These are phyloP conservation scores for Ceyx cyanopectus DNA, from an alignment of 2,113 vertebrate species.

Conservation along the genomic window DNA sequence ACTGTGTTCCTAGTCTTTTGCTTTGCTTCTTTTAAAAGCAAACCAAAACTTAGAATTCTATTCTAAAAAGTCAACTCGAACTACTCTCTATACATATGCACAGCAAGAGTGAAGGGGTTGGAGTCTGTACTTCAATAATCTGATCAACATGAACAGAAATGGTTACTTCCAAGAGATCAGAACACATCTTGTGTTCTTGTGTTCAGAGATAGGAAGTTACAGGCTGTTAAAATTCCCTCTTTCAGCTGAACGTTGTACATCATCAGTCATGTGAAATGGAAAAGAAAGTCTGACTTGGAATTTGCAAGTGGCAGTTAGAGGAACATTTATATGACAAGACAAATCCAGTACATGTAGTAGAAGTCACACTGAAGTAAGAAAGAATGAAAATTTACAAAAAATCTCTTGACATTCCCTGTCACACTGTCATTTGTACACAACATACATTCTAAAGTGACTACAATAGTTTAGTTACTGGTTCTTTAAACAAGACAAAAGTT, in stretches of 20 bases:
- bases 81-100: neutral
- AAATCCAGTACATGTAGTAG: neutral
- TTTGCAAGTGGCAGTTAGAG: slow-evolving; percentile 7
- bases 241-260: neutral
- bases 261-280: neutral
- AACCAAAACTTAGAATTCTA: neutral
- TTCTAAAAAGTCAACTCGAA: neutral
- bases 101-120: rapidly evolving
- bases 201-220: neutral
- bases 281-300: slow-evolving; percentile 7
- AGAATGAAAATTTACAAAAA: neutral
- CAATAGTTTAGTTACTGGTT: neutral
- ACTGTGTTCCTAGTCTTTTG: neutral
- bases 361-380: slow-evolving; percentile 4
- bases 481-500: neutral
- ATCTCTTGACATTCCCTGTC: neutral
- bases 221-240: neutral
- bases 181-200: neutral
- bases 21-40: neutral
- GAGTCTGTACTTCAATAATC: neutral
- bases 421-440: neutral
- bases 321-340: slow-evolving; percentile 21
- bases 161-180: neutral
- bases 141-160: neutral
- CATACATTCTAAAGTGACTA: neutral